Evolutionary conservation across 2,888 invertebrate genomes (phyloP).

Genomic region (Agrochola litura): DNA sequence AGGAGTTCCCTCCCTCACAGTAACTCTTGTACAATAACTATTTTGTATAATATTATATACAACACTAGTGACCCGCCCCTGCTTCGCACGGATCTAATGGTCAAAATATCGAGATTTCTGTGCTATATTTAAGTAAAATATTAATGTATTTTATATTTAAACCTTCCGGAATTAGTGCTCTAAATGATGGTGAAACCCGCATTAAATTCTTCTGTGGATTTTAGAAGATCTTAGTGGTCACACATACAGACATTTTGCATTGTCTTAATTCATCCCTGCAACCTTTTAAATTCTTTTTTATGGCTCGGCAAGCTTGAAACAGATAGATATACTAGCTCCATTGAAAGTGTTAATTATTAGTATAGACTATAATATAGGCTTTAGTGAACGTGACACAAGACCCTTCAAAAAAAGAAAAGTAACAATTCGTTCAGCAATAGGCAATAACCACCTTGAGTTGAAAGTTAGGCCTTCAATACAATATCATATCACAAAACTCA

Average conservation of each 20-base stretch:
- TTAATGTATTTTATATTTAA: no score
- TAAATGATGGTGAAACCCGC: background rate
- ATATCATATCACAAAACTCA: slow-evolving; percentile 31
- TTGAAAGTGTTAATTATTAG: slow-evolving; percentile 14
- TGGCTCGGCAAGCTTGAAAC: slow-evolving; percentile 28
- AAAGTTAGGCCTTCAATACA: slow-evolving; percentile 57
- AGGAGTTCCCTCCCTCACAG: slow-evolving; percentile 12
- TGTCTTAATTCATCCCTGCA: slow-evolving; percentile 16
- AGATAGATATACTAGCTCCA: slow-evolving; percentile 17
- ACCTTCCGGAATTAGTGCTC: background rate
- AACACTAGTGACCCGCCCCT: background rate
- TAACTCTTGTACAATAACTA: slow-evolving; percentile 29
- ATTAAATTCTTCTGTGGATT: background rate
- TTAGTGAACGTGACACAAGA: slow-evolving; percentile 5
- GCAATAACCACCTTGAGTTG: background rate
- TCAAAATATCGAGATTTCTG: slow-evolving; percentile 12
- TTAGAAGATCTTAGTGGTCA: no score
- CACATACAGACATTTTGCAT: background rate
- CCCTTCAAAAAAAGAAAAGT: background rate
- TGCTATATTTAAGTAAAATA: background rate
- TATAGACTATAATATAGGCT: slow-evolving; percentile 23
- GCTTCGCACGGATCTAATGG: background rate
- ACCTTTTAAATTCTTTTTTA: slow-evolving; percentile 5
- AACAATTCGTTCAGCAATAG: slow-evolving; percentile 5
- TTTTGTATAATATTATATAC: slow-evolving; percentile 31